Evolutionary conservation across 2,797 vertebrate genomes (phyloP).

Genomic region (Sylvia borin): DNA sequence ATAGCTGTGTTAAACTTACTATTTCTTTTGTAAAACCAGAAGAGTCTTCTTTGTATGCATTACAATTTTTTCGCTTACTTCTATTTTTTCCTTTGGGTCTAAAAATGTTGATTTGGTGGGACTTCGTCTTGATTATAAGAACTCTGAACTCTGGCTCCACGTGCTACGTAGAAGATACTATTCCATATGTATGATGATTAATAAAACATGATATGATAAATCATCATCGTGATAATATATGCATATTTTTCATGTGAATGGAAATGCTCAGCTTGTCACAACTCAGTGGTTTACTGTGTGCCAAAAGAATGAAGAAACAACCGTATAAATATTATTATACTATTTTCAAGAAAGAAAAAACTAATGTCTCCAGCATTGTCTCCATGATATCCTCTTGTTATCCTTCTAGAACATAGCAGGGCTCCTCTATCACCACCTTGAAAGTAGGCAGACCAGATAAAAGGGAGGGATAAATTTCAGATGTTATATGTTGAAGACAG

Average conservation of each 20-base stretch:
- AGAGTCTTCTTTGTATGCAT: not conserved
- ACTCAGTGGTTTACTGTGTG: not conserved
- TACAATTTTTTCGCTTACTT: not conserved
- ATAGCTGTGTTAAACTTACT: not conserved
- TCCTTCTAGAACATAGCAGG: not conserved
- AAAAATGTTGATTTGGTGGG: not conserved
- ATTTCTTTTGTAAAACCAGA: not conserved
- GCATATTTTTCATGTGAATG: not conserved
- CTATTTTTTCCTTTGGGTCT: not conserved
- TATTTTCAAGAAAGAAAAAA: not conserved
- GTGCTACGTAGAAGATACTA: not conserved
- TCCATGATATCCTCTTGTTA: not conserved
- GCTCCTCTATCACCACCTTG: not conserved
- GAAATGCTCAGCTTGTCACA: not conserved
- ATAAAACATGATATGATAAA: not conserved
- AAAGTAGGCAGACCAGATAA: not conserved
- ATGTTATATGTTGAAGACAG: not conserved
- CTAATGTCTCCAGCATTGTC: not conserved
- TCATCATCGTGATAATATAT: not conserved
- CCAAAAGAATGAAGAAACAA: not conserved
- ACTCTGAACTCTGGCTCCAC: not conserved
- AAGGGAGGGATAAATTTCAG: not conserved
- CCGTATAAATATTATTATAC: fast-evolving
- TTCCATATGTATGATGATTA: not conserved
- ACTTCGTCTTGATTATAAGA: not conserved